These are phyloP conservation scores for Hyposoter didymator DNA, from an alignment of 2,888 invertebrate species.

Conservation along the genomic window DNA sequence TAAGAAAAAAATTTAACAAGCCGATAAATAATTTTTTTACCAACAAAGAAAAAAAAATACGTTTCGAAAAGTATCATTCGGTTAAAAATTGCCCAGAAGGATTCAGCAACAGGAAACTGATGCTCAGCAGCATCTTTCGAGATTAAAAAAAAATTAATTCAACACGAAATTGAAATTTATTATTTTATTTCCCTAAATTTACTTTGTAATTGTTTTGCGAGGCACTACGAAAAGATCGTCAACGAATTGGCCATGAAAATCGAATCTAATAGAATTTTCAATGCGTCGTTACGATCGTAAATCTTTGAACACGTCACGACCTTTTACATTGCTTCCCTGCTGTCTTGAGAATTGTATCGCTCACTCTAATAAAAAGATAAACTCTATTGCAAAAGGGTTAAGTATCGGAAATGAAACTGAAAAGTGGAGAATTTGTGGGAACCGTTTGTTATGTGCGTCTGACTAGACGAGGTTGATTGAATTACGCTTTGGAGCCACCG, in stretches of 20 bases:
- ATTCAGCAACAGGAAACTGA: no score
- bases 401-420: background rate
- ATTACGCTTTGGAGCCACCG: constrained; percentile 38
- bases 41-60: background rate
- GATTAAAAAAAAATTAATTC: background rate
- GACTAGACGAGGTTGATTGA: background rate
- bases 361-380: background rate
- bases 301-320: background rate
- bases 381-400: background rate
- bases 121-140: background rate
- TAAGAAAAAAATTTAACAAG: background rate
- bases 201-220: background rate
- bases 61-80: no score
- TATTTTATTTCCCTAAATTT: background rate
- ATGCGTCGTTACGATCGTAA: background rate
- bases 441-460: background rate
- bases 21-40: background rate
- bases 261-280: background rate
- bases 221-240: background rate
- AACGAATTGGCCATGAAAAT: background rate
- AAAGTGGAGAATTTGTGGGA: background rate
- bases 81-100: no score
- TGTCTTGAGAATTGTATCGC: background rate
- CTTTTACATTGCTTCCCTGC: background rate
- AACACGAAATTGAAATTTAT: background rate